Base-by-base conservation (phyloP, 2,797 vertebrate genomes). In the Momotus momota region DNA sequence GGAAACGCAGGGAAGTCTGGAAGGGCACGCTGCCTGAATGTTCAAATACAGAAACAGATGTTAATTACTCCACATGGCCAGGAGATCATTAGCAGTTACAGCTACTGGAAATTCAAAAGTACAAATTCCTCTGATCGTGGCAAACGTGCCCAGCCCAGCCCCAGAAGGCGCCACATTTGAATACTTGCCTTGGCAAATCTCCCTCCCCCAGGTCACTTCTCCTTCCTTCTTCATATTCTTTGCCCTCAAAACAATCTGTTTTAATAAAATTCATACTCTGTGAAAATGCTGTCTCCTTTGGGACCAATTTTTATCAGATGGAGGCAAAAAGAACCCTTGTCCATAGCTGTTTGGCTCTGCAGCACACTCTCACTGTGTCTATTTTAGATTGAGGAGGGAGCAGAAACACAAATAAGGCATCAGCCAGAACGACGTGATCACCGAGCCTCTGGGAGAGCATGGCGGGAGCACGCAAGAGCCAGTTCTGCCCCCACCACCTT, bases 41-140 rank as follows among this genome's bases (percentile, higher is more conserved):
- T 86, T 93, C 79, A 94, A 93, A 94, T 29, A 93, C 79, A 94
- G 83, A 84, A 88, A 87, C 65, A 96, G 91, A 81, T 75, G 75
- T 89, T 94, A 81, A 93, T 93, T 88, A 88, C 85, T 27, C 58
- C 2, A 4, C 60, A 12, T 12, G 43, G 77, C 72, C 81, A 73
- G 72, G 80, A 61, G 81, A 74, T 75, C 62, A 2, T 86, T 75
- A 95, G 92, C 89, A 90, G 57, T 41, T 88, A 87, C 82, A 90
- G 25, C 75, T 41, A 41, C 94, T 77, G 70, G 75, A 86, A 75
- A 90, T 26, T 66, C 73, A 57, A 9, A 82, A 90, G 69, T 49
- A 82, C 33, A 72, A 21, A 85, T 54, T 48, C 64, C 72, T 89
- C 62, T 43, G 84, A 57, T 71, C 18, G 43, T 49, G 77, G 52